Evolutionary conservation across 2,113 vertebrate species (phyloP), one percentile per base, ranked within the genome.

Genomic region (Silurus asotus): DNA sequence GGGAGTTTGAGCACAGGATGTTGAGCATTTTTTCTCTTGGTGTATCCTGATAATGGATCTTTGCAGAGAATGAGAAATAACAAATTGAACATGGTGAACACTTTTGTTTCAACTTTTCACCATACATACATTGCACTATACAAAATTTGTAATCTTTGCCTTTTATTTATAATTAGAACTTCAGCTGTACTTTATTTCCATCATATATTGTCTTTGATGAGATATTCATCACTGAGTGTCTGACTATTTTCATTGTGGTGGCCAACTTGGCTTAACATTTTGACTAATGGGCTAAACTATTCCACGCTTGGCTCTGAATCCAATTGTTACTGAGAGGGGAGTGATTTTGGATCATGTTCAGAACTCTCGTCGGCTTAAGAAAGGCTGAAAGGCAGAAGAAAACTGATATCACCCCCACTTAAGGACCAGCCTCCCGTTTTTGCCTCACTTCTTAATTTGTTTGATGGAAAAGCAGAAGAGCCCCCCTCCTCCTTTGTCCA

Each of bases 391-490:
- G 79, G 84, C 88, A 61, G 84, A 82, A 84, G 86, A 81, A 89
- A 89, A 88, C 84, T 88, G 84, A 91, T 91, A 91, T 89, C 81
- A 87, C 86, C 77, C 82, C 85, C 81, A 64, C 82, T 85, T 76
- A 78, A 64, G 76, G 59, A 87, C 86, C 82, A 83, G 76, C 69
- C 67, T 76, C 81, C 81, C 75, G 86, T 87, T 87, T 87, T 87
- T 87, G 81, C 69, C 82, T 78, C 59, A 64, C 83, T 83, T 89
- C 86, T 89, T 89, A 84, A 84, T 84, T 89, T 67, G 62, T 80
- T 90, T 90, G 88, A 89, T 80, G 78, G 89, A 89, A 85, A 87
- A 76, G 86, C 86, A 85, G 86, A 86, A 81, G 82, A 88, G 28
- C 81, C 85, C 82, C 86, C 37, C 61, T 58, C 15, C 64, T 76